phyloP scores from a whole-genome alignment of 2,113 vertebrate species.

The Sclerurus mexicanus region DNA sequence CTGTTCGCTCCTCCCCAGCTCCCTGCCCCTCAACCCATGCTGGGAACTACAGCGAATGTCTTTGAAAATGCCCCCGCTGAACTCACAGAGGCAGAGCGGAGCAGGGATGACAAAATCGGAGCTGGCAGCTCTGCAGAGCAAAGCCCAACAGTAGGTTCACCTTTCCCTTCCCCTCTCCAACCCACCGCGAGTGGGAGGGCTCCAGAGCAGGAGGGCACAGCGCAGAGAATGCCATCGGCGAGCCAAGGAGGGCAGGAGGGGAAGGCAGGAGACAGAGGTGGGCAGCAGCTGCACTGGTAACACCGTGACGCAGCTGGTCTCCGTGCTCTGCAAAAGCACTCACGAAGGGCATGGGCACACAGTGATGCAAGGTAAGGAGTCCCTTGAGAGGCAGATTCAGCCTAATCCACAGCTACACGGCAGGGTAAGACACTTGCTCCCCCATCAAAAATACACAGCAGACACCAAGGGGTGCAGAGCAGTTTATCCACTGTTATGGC shows the following conservation, averaged over 20 bases:
- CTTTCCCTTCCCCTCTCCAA: background rate
- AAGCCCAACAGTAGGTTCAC: background rate
- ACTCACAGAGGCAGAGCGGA: background rate
- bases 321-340: background rate
- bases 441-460: background rate
- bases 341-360: rapidly evolving
- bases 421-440: background rate
- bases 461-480: background rate
- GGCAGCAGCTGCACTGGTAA: background rate
- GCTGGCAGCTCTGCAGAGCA: slow-evolving; percentile 39
- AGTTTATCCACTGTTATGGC: rapidly evolving
- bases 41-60: background rate
- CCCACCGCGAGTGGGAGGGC: background rate
- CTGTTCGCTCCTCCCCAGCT: background rate
- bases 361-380: background rate
- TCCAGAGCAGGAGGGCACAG: rapidly evolving
- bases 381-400: background rate
- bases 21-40: background rate
- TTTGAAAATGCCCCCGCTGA: background rate
- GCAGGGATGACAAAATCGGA: background rate
- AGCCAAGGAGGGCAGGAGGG: background rate
- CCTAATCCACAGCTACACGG: background rate
- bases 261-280: background rate
- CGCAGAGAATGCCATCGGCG: rapidly evolving
- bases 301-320: rapidly evolving